Percentiles rank a stretch among this genome's conserved stretches.
These are phyloP conservation scores for Drosophila watanabei DNA, from an alignment of 1,140 invertebrate genomes.

Conservation along the genomic window DNA sequence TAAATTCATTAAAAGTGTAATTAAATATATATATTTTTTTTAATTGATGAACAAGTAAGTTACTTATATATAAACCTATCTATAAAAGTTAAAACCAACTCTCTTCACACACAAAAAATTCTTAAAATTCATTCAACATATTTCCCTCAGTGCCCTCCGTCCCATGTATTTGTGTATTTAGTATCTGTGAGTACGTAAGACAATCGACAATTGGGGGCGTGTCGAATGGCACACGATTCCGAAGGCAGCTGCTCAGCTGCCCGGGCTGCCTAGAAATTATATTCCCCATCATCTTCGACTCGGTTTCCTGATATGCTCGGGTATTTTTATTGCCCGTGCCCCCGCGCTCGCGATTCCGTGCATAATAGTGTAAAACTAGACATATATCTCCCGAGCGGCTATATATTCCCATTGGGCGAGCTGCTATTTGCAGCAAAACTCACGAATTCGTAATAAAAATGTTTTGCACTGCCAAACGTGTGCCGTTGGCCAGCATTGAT, in stretches of 20 bases:
- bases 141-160: not conserved
- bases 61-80: not conserved
- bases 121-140: not conserved
- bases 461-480: conserved; percentile 72
- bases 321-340: conserved; percentile 71
- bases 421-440: conserved; percentile 68
- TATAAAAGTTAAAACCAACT: too few relatives aligned
- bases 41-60: not conserved
- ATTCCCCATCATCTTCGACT: conserved; percentile 17
- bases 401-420: conserved; percentile 44
- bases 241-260: conserved; percentile 36
- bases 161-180: conserved; percentile 9
- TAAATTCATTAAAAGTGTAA: too few relatives aligned
- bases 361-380: conserved; percentile 66
- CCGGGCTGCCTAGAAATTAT: conserved; percentile 22
- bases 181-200: conserved; percentile 40
- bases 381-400: conserved; percentile 45
- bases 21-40: not conserved
- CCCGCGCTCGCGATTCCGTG: conserved; percentile 52
- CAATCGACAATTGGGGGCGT: conserved; percentile 71
- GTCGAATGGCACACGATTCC: conserved; percentile 60
- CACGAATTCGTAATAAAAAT: conserved; percentile 82
- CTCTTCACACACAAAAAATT: not conserved
- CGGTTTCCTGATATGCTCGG: conserved; percentile 58
- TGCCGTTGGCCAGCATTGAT: conserved; percentile 49